A percentile compares a stretch with the other conserved stretches of the same genome.
Evolutionary conservation across 2,888 invertebrate species (phyloP).

Genomic region (Microctonus hyperodae): DNA sequence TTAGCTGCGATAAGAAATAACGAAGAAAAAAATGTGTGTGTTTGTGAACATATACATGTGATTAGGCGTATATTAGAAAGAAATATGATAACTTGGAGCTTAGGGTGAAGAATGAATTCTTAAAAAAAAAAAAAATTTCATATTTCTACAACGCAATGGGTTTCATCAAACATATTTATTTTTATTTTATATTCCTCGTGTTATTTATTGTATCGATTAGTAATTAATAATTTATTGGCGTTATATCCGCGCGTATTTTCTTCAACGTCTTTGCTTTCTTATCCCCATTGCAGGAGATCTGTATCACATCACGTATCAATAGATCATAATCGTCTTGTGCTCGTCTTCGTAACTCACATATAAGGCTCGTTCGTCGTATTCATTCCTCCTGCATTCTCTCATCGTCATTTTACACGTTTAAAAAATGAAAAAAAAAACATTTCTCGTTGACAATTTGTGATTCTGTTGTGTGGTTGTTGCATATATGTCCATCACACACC

Average conservation of each 20-base stretch:
- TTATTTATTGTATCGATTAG: no score
- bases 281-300: not conserved
- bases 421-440: no score
- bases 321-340: not conserved
- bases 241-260: not conserved
- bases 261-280: not conserved
- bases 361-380: not conserved
- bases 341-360: not conserved
- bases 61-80: not conserved
- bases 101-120: not conserved
- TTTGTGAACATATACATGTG: not conserved
- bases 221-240: not conserved
- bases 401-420: not conserved
- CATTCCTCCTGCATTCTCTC: not conserved
- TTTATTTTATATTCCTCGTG: no score
- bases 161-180: no score
- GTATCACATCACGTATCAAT: constrained; percentile 10
- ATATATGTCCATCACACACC: not conserved
- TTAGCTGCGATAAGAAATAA: not conserved
- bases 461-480: not conserved
- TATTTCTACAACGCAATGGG: not conserved
- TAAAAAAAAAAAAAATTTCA: no score
- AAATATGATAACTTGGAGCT: not conserved
- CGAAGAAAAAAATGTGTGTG: not conserved
- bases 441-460: not conserved